phyloP scores from a whole-genome alignment of 2,797 vertebrate genomes.

The Adrianichthys oophorus region DNA sequence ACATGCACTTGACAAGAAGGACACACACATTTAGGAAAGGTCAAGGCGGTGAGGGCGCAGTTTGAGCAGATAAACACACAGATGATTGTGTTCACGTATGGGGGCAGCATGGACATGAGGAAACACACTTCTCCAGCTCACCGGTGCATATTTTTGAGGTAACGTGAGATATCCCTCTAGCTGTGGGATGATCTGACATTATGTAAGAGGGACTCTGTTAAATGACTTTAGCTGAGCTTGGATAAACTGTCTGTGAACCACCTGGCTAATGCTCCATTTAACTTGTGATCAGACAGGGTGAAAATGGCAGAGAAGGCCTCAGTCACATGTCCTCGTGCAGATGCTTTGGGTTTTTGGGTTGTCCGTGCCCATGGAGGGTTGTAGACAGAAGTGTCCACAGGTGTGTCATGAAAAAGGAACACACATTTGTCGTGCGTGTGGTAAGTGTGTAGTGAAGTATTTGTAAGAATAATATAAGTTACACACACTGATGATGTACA shows the following conservation, averaged over 20 bases:
- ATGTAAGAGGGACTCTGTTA: conserved; percentile 16
- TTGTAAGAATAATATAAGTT: no score
- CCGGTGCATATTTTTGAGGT: conserved; percentile 6
- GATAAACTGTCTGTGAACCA: neutral
- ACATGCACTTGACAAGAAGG: conserved; percentile 48
- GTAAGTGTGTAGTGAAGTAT: no score
- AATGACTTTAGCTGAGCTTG: conserved; percentile 4
- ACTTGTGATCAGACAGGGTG: no score
- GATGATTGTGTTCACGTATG: conserved; percentile 27
- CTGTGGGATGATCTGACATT: conserved; percentile 15
- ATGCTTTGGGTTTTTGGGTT: no score
- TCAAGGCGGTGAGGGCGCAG: conserved; percentile 38
- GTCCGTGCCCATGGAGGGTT: no score
- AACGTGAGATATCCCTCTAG: conserved; percentile 12
- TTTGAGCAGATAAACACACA: conserved; percentile 25
- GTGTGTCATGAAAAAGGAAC: no score
- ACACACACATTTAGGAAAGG: conserved; percentile 41
- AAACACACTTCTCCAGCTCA: conserved; percentile 34
- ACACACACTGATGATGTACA: no score
- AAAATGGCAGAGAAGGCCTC: no score
- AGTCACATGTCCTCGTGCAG: no score
- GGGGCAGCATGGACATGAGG: conserved; percentile 8
- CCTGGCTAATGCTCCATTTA: no score
- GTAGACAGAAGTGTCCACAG: no score
- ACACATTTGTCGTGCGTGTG: no score